Percentiles rank a stretch among this genome's conserved stretches.
Conservation (phyloP, 2,888 invertebrate species). For the Gymnosoma rotundatum region DNA sequence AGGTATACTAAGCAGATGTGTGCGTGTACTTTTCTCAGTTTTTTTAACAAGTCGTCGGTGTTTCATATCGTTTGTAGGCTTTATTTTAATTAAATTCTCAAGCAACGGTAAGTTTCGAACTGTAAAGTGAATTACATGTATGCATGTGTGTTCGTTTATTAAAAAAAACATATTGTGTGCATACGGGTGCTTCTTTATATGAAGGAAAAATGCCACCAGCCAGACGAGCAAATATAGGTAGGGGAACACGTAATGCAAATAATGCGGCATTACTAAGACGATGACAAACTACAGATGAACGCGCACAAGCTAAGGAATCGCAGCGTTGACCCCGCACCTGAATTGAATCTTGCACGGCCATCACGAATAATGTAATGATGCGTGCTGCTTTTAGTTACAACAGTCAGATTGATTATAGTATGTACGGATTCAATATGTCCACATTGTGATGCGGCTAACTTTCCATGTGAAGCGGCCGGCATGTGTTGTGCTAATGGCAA, state of each 20-base stretch:
- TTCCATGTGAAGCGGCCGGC: slow-evolving; percentile 10
- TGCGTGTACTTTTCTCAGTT: too few species aligned
- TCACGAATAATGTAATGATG: slow-evolving; percentile 28
- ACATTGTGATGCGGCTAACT: not conserved
- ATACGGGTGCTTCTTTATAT: not conserved
- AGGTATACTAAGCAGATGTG: too few species aligned
- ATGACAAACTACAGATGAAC: slow-evolving; percentile 3
- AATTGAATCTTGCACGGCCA: slow-evolving; percentile 16
- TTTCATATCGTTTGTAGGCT: too few species aligned
- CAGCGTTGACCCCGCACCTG: not conserved
- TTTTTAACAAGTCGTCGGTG: too few species aligned
- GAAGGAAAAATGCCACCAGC: slow-evolving; percentile 5
- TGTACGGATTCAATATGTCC: too few species aligned
- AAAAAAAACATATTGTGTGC: too few species aligned
- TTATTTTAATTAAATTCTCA: too few species aligned
- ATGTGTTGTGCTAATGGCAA: slow-evolving; percentile 35
- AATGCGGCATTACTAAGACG: not conserved
- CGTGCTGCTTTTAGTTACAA: slow-evolving; percentile 16
- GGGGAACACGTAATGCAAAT: slow-evolving; percentile 22
- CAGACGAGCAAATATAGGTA: slow-evolving; percentile 19
- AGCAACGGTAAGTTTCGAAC: too few species aligned
- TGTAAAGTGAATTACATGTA: too few species aligned
- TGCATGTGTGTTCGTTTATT: too few species aligned
- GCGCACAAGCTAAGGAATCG: not conserved
- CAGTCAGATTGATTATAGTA: slow-evolving; percentile 27